phyloP scores from a whole-genome alignment of 2,888 invertebrate genomes.

The Spicauda simplicius region DNA sequence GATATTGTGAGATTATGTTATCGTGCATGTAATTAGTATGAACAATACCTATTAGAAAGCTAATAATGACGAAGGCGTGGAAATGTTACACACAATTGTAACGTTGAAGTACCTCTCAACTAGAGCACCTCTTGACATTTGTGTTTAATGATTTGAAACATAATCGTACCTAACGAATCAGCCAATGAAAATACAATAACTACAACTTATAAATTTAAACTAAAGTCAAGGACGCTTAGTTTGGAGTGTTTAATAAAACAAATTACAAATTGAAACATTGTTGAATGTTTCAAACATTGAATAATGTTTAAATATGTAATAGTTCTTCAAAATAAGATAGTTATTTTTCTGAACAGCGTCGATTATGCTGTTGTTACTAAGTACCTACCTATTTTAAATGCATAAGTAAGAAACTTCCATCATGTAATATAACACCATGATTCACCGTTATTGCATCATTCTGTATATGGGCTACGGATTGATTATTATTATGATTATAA shows the following conservation, averaged over 20 bases:
- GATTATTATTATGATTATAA: conserved; percentile 57
- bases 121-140: conserved; percentile 19
- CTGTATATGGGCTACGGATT: conserved; percentile 53
- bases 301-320: too few species aligned
- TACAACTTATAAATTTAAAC: not conserved
- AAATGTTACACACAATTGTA: not conserved
- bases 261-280: too few species aligned
- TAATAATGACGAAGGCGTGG: not conserved
- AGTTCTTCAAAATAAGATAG: too few species aligned
- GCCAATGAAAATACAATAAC: conserved; percentile 1
- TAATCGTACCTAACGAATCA: conserved; percentile 7
- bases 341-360: too few species aligned
- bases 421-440: conserved; percentile 33
- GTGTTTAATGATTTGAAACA: conserved; percentile 13
- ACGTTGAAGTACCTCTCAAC: conserved; percentile 1
- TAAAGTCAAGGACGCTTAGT: not conserved
- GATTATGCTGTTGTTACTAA: not conserved
- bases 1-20: not conserved
- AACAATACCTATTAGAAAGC: not conserved
- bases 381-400: not conserved
- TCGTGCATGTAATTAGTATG: not conserved
- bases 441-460: conserved; percentile 57
- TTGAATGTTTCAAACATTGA: too few species aligned
- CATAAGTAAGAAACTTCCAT: not conserved
- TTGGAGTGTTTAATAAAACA: not conserved